These are phyloP conservation scores for Psittacula cyanocephala DNA, from an alignment of 2,113 vertebrate genomes.

Conservation along the genomic window DNA sequence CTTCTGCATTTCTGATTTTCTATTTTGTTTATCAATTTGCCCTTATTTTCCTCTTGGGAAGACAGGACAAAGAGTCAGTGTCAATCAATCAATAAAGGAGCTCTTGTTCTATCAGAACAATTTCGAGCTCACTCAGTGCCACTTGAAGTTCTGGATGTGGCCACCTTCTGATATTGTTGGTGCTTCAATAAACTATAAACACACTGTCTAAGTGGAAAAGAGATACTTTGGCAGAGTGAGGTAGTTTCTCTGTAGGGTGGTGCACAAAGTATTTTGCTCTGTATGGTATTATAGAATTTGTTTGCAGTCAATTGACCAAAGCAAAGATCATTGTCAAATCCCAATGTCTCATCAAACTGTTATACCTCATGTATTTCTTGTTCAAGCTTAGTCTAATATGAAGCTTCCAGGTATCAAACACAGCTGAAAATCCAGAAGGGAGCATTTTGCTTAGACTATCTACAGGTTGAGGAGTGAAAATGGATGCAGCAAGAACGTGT, in stretches of 20 bases:
- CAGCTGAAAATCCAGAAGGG: background rate
- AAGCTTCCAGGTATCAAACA: background rate
- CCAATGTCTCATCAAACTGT: background rate
- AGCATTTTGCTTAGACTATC: background rate
- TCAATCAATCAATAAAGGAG: background rate
- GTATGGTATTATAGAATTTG: background rate
- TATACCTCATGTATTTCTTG: background rate
- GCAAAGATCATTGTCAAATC: background rate
- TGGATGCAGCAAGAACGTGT: rapidly evolving
- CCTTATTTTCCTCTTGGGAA: conserved; percentile 1
- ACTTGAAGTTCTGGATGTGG: background rate
- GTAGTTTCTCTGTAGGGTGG: background rate
- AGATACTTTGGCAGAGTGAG: rapidly evolving
- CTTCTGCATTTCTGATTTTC: background rate
- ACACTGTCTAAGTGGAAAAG: background rate
- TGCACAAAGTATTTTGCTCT: background rate
- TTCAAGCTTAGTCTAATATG: background rate
- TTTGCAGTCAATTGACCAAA: background rate
- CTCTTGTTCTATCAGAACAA: background rate
- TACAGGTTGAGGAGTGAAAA: background rate
- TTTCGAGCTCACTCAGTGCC: background rate
- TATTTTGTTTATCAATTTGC: background rate
- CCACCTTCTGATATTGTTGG: background rate
- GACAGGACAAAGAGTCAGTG: background rate
- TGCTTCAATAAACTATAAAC: background rate